Base-by-base conservation (phyloP, 1,140 invertebrate species). In the Drosophila ambigua region DNA sequence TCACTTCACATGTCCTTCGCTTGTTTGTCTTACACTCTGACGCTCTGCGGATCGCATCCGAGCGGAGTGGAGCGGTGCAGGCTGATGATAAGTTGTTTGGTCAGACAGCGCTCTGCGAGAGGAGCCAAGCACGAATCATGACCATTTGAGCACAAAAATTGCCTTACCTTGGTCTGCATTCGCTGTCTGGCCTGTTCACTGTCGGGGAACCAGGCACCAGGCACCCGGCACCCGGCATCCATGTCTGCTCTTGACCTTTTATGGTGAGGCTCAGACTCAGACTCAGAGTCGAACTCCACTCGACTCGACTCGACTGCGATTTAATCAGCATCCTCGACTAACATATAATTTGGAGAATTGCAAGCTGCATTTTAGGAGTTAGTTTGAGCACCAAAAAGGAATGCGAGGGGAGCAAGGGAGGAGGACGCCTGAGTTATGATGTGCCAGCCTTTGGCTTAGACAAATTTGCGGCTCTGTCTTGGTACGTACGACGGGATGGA, bases 131-230 rank as follows among this genome's bases (percentile, higher is more conserved):
- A 66, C 82, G 79, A 81, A 82, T 88, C 82, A 88, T 87, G 83
- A 77, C 83, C 83, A 87, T 83, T 87, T 76, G 83, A 49, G 79
- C 83, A 87, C 79, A 72, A 88, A 88, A 88, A 88, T 88, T 87
- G 79, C 83, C 84, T 74, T 66, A 51, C 54, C 68, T 69, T 66
- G 23, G 41, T 43, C 43, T 26, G 35, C 35, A 39, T 31, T 11
- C 28, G 44, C 51, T 53, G 39, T 11, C 44, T 53, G 20, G 4
- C 41, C 20, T 50, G 5, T 28, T 31, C 41, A 26, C 57, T 23
- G 52, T 0, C 1, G 39, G 6, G 53, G 65, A 65, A n/a, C 0
- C 31, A 9, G 2, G 31, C 15, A 31, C 28, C 28, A 7, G 28
- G 28, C 5, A 0, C 24, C 9, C 35, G 41, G 44, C 13, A 26